phyloP scores from a whole-genome alignment of 1,140 invertebrate species.

The Apis mellifera region Amel_HAv3.1 CM009936.2:10250501-10251000 shows the following conservation, averaged over 20 bases:
- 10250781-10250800: neutral
- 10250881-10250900: neutral
- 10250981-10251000: slow-evolving; percentile 3
- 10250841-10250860: neutral
- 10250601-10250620: slow-evolving; percentile 83
- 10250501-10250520: too few species aligned
- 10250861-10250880: neutral
- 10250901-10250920: neutral
- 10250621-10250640: slow-evolving; percentile 82
- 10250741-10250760: neutral
- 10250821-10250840: neutral
- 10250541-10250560: neutral
- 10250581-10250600: slow-evolving; percentile 69
- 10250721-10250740: slow-evolving; percentile 16
- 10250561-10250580: neutral
- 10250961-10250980: neutral
- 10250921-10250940: too few species aligned
- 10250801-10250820: neutral
- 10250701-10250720: slow-evolving; percentile 45
- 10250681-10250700: slow-evolving; percentile 53
- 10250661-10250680: slow-evolving; percentile 55
- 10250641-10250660: slow-evolving; percentile 77
- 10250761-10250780: neutral
- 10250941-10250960: neutral
- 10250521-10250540: too few species aligned